Percentiles rank a stretch among this genome's conserved stretches.
phyloP scores from a whole-genome alignment of 2,888 invertebrate genomes.

The Drosophila atripex region DNA sequence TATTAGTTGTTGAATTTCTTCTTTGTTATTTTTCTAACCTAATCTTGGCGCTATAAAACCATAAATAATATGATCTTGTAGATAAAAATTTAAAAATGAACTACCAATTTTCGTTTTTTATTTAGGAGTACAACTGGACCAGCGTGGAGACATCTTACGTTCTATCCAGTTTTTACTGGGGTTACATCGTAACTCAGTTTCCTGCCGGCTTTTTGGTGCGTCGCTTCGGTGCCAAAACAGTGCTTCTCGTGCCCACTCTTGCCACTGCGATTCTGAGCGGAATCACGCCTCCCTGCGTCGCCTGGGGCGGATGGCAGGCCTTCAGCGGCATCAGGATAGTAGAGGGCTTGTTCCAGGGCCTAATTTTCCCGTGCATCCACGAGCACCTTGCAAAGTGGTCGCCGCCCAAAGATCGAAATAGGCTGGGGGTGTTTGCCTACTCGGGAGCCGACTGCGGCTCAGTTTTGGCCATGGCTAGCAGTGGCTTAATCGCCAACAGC shows the following conservation, averaged over 20 bases:
- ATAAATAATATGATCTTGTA: too few species aligned
- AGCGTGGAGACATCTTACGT: slow-evolving; percentile 85
- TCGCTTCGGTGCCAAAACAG: slow-evolving; percentile 87
- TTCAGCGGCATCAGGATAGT: slow-evolving; percentile 86
- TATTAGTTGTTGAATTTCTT: too few species aligned
- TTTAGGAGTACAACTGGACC: slow-evolving; percentile 83
- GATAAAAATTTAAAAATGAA: too few species aligned
- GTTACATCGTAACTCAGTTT: slow-evolving; percentile 87
- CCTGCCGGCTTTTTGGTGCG: slow-evolving; percentile 87
- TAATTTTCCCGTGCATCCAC: slow-evolving; percentile 87
- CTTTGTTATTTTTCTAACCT: too few species aligned
- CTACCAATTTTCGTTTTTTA: background rate
- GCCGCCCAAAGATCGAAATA: slow-evolving; percentile 87
- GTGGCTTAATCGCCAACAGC: slow-evolving; percentile 86
- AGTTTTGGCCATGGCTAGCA: slow-evolving; percentile 86
- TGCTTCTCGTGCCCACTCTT: slow-evolving; percentile 86
- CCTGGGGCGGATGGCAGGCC: slow-evolving; percentile 86
- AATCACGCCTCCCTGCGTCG: slow-evolving; percentile 87
- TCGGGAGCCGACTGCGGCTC: slow-evolving; percentile 88
- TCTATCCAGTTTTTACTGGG: slow-evolving; percentile 91
- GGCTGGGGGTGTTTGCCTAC: slow-evolving; percentile 85
- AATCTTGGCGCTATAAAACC: too few species aligned
- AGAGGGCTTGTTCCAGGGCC: slow-evolving; percentile 88
- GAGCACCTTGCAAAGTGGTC: slow-evolving; percentile 88
- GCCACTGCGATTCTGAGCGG: slow-evolving; percentile 87